These are phyloP conservation scores for Scylla paramamosain DNA, from an alignment of 1,140 invertebrate species.

Conservation along the genomic window DNA sequence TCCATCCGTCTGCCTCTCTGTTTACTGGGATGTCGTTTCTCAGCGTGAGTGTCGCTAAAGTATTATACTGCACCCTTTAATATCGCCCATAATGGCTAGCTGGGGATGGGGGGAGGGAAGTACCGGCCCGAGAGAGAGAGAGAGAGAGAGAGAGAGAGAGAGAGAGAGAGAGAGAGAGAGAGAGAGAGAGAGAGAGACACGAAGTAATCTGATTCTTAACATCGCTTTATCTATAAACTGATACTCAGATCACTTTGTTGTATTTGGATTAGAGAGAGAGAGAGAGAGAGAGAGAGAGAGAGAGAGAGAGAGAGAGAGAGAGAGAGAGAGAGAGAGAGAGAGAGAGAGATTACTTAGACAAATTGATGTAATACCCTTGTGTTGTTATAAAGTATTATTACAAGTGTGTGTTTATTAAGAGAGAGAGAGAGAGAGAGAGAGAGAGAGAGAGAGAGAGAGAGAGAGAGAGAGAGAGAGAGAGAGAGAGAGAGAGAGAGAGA, in stretches of 20 bases:
- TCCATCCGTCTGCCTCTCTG: neutral
- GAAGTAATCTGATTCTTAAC: neutral
- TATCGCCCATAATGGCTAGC: neutral
- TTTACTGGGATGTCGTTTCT: neutral
- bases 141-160: neutral
- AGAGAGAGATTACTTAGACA: too few relatives aligned
- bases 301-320: neutral
- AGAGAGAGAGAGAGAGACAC: neutral
- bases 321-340: too few relatives aligned
- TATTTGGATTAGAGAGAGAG: too few relatives aligned
- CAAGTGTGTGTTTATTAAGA: neutral
- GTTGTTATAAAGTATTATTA: too few relatives aligned
- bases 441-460: slow-evolving; percentile 34
- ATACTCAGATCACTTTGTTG: too few relatives aligned
- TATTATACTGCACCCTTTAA: too few relatives aligned
- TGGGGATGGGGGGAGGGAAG: neutral
- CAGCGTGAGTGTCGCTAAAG: too few relatives aligned
- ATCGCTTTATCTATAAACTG: neutral
- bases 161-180: neutral
- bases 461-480: slow-evolving; percentile 37
- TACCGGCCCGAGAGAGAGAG: neutral
- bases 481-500: slow-evolving; percentile 45
- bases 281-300: neutral
- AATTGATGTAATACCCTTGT: too few relatives aligned
- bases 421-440: neutral